Base-by-base conservation (phyloP, 2,113 vertebrate genomes). In the Mesitornis unicolor region DNA sequence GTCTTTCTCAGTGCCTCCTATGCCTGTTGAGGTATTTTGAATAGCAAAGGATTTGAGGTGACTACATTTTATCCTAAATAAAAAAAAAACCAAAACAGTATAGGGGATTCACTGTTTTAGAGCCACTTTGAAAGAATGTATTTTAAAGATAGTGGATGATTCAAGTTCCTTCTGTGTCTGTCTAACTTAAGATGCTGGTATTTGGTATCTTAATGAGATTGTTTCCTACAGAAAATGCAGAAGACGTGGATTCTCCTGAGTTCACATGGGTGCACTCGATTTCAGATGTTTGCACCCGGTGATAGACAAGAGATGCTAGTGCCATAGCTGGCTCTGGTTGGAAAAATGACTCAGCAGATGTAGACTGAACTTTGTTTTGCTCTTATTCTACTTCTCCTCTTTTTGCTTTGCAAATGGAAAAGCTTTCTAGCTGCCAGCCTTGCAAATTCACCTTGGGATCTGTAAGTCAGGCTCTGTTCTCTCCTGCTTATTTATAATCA, bases 401-500 rank as follows among this genome's bases (percentile, higher is more conserved):
- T 91, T 71, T 87, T 56, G 31, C 56, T 82, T 91, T 3, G 1
- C 73, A 93, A 84, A 73, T 79, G 61, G 31, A 69, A 73, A 79
- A 89, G 36, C 77, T 91, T 93, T 71, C 80, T 93, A 81, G 76
- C 80, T 95, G 77, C 76, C 81, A 84, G 87, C 77, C 48, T 95
- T 95, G 87, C 29, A 24, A 25, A 94, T 79, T 95, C 89, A 95
- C 94, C 81, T 94, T 76, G 91, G 81, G 53, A 84, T 95, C 87
- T 91, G 38, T 93, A 89, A 89, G 65, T 60, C 74, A 64, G 77
- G 42, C 65, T 95, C 69, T 84, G 65, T 60, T 94, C 56, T 57
- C 48, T 95, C 48, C 57, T 78, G 35, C 80, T 89, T 76, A 69
- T 84, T 93, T 87, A 50, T 93, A 75, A 90, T 92, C 94, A 82